Base-by-base conservation (phyloP, 2,113 vertebrate genomes). In the Elachura formosa region DNA sequence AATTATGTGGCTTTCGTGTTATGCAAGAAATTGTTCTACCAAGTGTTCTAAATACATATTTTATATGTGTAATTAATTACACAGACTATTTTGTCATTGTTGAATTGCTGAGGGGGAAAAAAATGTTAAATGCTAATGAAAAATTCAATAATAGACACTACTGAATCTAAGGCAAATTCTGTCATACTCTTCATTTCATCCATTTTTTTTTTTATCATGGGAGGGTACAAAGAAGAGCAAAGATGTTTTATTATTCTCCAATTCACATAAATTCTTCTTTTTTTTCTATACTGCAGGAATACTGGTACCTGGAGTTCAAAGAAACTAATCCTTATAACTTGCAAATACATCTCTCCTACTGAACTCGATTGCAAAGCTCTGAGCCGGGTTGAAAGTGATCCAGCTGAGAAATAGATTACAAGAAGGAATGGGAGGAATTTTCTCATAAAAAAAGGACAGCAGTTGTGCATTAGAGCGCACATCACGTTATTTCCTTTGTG, bases 61-160 rank as follows among this genome's bases (percentile, higher is more conserved):
- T 94, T 62, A 34, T 73, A 24, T 73, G 54, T 84, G 74, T 51
- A 95, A 92, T 93, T 92, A 93, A 94, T 93, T 93, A 84, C 41
- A 54, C 29, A 28, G 64, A 34, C 49, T 87, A 18, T 79, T 94
- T 87, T 94, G 62, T 62, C 71, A 55, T 67, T 90, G 79, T 83
- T 83, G 63, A 93, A 63, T 67, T 80, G 79, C 92, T 93, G 34
- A 77, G 67, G 85, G 92, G 81, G 3, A 26, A 40, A 85, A n/a
- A 94, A 85, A 76, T 79, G 38, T 87, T 82, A 89, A 94, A 94
- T 79, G 74, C 62, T 94, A 95, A 95, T 87, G 89, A 89, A 96
- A 94, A 91, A 89, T 73, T 82, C 87, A 92, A 55, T 79, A 93
- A 77, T 6, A 90, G 59, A 76, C 55, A 31, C 9, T 34, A 62